Evolutionary conservation across 2,113 vertebrate species (phyloP), one percentile per base, ranked within the genome.

Genomic region (Dryoscopus gambensis): DNA sequence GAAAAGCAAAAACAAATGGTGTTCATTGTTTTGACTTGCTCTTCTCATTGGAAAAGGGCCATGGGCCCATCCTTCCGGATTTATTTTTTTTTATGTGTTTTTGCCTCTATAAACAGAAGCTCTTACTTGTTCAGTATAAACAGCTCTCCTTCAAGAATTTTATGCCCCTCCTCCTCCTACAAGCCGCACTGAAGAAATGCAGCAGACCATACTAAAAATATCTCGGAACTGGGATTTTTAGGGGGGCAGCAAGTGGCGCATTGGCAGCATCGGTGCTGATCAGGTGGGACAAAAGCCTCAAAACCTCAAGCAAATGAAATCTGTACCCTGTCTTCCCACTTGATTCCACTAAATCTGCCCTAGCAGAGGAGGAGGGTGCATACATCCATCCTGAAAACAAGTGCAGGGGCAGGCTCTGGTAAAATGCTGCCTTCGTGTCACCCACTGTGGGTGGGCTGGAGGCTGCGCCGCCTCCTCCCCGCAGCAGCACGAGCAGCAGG

Each of bases 41-140:
- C 83, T 89, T 92, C 82, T 89, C 46, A 5, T 22, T 97, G 93
- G 93, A 88, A 91, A 84, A 88, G 40, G 13, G 85, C 93, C 95
- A 91, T 6, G 22, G 69, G 56, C 90, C 93, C 68, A 95, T 95
- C 90, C 90, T 96, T 94, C 92, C 47, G 52, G 78, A 78, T 67
- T 92, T 68, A 0, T 81, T 89, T 91, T 93, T 80, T 82, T 55
- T 14, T 4, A 70, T 93, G 84, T 94, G 30, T 15, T 96, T 95
- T 90, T 93, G 87, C 88, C 87, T 96, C 76, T 93, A 88, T 92
- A 93, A 97, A 96, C 87, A 94, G 95, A 85, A 96, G 93, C 96
- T 86, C 71, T 90, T 93, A 90, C 80, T 96, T 90, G 50, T 63
- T 86, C 73, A 53, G 47, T 73, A 93, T 90, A 93, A 97, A 89